Conservation (phyloP, 2,888 invertebrate genomes). For the Clanis bilineata region DNA sequence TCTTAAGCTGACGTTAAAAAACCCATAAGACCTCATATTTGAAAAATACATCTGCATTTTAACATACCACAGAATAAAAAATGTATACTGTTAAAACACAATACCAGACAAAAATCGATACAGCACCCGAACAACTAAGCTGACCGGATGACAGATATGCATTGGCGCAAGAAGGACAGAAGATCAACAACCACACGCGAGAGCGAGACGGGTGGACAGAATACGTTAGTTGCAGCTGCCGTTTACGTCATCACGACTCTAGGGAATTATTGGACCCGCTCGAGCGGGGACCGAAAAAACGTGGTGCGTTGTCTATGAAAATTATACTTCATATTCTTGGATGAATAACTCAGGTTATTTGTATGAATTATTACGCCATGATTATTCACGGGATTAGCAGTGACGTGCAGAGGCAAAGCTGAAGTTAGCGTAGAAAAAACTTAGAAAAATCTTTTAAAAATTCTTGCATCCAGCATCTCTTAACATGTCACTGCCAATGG, state of each 20-base stretch:
- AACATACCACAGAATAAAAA: slow-evolving; percentile 4
- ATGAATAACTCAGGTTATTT: too few species aligned
- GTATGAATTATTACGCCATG: too few species aligned
- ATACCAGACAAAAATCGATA: slow-evolving; percentile 56
- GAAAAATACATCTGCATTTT: slow-evolving; percentile 2
- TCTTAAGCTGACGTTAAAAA: too few species aligned
- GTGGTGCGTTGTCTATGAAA: background rate
- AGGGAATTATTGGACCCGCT: slow-evolving; percentile 68
- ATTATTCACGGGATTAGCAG: too few species aligned
- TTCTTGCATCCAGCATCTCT: too few species aligned
- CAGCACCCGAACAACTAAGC: slow-evolving; percentile 53
- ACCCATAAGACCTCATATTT: too few species aligned
- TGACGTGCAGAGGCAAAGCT: too few species aligned
- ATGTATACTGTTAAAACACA: slow-evolving; percentile 29
- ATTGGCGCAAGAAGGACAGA: slow-evolving; percentile 51
- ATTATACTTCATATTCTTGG: background rate
- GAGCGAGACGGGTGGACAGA: slow-evolving; percentile 54
- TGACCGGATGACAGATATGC: slow-evolving; percentile 70
- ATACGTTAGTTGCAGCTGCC: slow-evolving; percentile 79
- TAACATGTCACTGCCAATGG: too few species aligned
- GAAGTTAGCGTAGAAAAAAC: too few species aligned
- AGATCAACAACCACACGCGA: slow-evolving; percentile 31
- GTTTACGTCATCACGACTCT: slow-evolving; percentile 72
- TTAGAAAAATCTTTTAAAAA: too few species aligned
- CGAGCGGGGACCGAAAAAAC: slow-evolving; percentile 43